phyloP scores from a whole-genome alignment of 2,797 vertebrate genomes.

The Thamnophis elegans region DNA sequence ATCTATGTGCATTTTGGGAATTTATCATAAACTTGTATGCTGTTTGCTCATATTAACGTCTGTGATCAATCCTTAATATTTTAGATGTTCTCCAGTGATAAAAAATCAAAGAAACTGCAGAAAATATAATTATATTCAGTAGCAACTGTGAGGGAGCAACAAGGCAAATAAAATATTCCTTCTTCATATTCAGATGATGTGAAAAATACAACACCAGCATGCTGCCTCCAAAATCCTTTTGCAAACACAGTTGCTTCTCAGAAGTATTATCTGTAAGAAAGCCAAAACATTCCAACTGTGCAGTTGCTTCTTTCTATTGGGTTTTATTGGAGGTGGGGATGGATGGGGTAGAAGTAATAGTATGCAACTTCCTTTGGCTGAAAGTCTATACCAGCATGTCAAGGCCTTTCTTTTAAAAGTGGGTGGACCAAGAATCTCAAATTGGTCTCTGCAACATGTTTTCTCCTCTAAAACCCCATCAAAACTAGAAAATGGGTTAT shows the following conservation, averaged over 20 bases:
- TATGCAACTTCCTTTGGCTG: neutral
- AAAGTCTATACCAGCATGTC: neutral
- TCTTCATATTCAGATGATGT: slow-evolving; percentile 50
- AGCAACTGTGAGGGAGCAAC: slow-evolving; percentile 9
- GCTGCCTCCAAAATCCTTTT: no score
- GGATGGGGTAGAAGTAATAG: neutral
- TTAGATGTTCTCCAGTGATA: slow-evolving; percentile 61
- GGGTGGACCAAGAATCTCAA: neutral
- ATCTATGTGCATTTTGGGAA: slow-evolving; percentile 58
- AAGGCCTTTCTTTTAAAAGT: neutral
- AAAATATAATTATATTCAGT: slow-evolving; percentile 22
- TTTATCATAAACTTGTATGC: slow-evolving; percentile 8
- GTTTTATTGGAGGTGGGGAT: neutral
- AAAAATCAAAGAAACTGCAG: slow-evolving; percentile 57
- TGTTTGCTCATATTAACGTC: slow-evolving; percentile 66
- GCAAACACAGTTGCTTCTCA: neutral
- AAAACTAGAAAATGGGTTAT: neutral
- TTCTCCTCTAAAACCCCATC: neutral
- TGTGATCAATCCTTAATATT: slow-evolving; percentile 66
- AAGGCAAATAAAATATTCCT: slow-evolving; percentile 47
- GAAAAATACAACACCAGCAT: neutral
- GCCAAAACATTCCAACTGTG: neutral
- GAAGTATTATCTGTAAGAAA: neutral
- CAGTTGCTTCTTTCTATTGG: neutral
- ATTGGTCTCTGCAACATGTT: neutral